These are phyloP conservation scores for Lagenorhynchus albirostris DNA, from an alignment of 2,113 vertebrate species.

Conservation along the genomic window DNA sequence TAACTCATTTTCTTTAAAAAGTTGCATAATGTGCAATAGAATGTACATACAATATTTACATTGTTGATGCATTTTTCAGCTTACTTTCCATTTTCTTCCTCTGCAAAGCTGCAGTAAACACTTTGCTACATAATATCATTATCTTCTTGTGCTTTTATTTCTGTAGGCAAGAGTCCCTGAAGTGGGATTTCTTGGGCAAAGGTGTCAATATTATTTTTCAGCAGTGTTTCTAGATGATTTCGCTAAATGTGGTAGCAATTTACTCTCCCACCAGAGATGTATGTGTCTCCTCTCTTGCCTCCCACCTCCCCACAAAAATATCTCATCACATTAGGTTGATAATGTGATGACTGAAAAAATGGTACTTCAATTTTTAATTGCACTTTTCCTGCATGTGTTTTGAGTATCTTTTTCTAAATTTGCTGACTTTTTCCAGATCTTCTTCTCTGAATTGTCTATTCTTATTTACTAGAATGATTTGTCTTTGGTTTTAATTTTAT, in stretches of 20 bases:
- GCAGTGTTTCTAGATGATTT: constrained; percentile 21
- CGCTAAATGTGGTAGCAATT: background rate
- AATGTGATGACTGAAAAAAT: background rate
- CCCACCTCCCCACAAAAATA: background rate
- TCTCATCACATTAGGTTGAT: background rate
- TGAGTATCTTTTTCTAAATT: background rate
- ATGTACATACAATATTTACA: background rate
- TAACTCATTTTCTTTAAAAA: constrained; percentile 9
- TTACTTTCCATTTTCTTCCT: constrained; percentile 29
- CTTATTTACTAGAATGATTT: background rate
- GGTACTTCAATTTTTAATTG: background rate
- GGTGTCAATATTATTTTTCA: background rate
- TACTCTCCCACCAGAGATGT: background rate
- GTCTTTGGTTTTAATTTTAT: background rate
- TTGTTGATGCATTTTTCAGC: constrained; percentile 23
- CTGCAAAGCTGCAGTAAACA: constrained; percentile 15
- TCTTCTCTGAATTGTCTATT: background rate
- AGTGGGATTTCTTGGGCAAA: background rate
- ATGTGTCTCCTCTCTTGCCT: background rate
- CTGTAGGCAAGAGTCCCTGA: background rate
- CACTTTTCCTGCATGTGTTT: background rate
- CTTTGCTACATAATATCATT: background rate
- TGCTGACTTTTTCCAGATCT: background rate
- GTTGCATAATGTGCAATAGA: background rate
- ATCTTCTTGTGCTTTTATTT: constrained; percentile 22